Conservation (phyloP, 2,113 vertebrate species). For the Nannobrachium achirus region DNA sequence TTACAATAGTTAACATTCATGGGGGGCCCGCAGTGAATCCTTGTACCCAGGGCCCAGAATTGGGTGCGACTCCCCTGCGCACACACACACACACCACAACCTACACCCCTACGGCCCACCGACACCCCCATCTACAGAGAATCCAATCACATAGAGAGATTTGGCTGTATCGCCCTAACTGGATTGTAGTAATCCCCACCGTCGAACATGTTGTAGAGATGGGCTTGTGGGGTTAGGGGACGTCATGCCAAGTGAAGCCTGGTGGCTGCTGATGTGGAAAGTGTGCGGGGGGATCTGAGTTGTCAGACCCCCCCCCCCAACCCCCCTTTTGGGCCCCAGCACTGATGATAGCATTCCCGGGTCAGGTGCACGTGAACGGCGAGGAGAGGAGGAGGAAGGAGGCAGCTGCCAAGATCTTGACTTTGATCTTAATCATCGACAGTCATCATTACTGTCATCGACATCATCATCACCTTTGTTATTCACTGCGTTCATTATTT, state of each 20-base stretch:
- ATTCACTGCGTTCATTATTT: conserved; percentile 16
- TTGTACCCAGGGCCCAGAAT: no score
- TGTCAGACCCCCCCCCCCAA: conserved; percentile 53
- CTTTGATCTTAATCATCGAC: background rate
- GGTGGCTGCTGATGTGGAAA: conserved; percentile 68
- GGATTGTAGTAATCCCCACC: conserved; percentile 78
- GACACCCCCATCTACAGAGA: conserved; percentile 56
- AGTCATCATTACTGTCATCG: background rate
- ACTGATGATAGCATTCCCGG: conserved; percentile 53
- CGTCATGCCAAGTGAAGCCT: conserved; percentile 67
- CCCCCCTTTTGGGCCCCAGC: conserved; percentile 25
- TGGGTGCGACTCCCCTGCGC: no score
- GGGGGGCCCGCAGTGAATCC: no score
- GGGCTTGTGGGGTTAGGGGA: conserved; percentile 70
- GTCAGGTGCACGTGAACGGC: conserved; percentile 12
- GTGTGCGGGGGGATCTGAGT: conserved; percentile 57
- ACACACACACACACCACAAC: conserved; percentile 31
- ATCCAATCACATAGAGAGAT: conserved; percentile 76
- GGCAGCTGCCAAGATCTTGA: background rate
- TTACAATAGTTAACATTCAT: no score
- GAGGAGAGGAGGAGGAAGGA: conserved; percentile 2
- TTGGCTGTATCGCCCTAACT: conserved; percentile 76
- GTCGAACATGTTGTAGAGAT: conserved; percentile 74
- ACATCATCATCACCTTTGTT: conserved; percentile 7
- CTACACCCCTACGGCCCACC: conserved; percentile 45